phyloP scores from a whole-genome alignment of 1,140 invertebrate species.

The Manduca sexta region DNA sequence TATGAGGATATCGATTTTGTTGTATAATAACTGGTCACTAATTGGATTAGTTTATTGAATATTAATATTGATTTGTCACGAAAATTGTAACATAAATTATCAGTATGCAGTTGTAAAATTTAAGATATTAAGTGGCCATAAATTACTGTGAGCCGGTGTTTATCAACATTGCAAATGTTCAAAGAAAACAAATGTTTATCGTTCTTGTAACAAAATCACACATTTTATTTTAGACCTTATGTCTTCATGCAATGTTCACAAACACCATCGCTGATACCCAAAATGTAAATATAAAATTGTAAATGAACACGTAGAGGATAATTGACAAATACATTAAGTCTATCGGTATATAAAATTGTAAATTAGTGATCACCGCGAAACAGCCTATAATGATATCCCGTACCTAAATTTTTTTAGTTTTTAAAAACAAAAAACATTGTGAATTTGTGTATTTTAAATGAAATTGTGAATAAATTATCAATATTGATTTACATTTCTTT shows the following conservation, averaged over 20 bases:
- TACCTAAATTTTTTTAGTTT: conserved; percentile 70
- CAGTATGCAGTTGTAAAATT: conserved; percentile 53
- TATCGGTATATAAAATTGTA: conserved; percentile 52
- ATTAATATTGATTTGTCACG: conserved; percentile 33
- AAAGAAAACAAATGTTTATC: background rate
- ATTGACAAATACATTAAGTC: conserved; percentile 30
- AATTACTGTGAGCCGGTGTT: conserved; percentile 36
- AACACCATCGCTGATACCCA: conserved; percentile 31
- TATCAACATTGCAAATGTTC: conserved; percentile 22
- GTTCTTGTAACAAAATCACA: too few relatives aligned
- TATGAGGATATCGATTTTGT: conserved; percentile 29
- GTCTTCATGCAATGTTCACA: conserved; percentile 17
- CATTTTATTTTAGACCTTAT: too few relatives aligned
- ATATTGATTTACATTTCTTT: conserved; percentile 63
- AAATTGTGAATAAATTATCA: conserved; percentile 73
- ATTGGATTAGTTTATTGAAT: conserved; percentile 30
- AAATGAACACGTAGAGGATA: conserved; percentile 59
- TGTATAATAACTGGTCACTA: conserved; percentile 29
- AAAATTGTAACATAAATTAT: conserved; percentile 39
- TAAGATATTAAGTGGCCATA: conserved; percentile 69
- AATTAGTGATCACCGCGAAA: conserved; percentile 60
- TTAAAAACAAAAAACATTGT: conserved; percentile 69
- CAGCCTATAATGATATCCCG: conserved; percentile 62
- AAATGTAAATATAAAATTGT: conserved; percentile 64
- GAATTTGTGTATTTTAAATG: conserved; percentile 73